Evolutionary conservation across 2,888 invertebrate genomes (phyloP), one percentile per base, ranked within the genome.

Genomic region (Cryptocheilus praepositus): DNA sequence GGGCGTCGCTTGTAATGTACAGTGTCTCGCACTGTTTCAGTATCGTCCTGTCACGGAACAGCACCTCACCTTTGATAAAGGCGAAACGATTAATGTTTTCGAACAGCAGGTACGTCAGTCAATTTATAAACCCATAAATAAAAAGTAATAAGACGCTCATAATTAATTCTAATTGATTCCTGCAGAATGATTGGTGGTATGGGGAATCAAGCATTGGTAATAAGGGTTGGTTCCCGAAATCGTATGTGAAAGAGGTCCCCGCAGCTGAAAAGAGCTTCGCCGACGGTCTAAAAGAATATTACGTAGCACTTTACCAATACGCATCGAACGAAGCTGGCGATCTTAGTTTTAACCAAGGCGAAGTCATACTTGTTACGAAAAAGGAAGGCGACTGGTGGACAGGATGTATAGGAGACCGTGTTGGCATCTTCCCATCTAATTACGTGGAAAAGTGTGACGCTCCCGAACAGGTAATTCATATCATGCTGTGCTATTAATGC

Each of bases 381-480:
- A 93, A 95, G 72, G 98, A 98, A 70, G 98, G 98, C 0, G 98
- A 99, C 86, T 99, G 99, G 99, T 99, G 99, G 99, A 98, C 98
- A 3, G 99, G 99, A 28, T 92, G 93, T 74, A 92, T 97, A 77
- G 96, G 94, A 49, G 91, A 93, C 81, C 92, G 94, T 73, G 92
- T 92, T 11, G 99, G 99, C 63, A 97, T 99, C 78, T 99, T 99
- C 90, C 99, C 99, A 0, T 97, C 97, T 1, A 99, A 98, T 91
- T 99, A 99, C 90, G 99, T 96, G 62, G 94, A 95, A 83, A 93
- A 92, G 56, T 93, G 92, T 0, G 92, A 92, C 76, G 90, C 80
- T 60, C 80, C 85, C 13, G 81, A 68, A 68, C 83, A 87, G 82
- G 88, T 88, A 72, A 5, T 36, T 11, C 36, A 45, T 25, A 25